Evolutionary conservation across 1,140 invertebrate genomes (phyloP), one percentile per base, ranked within the genome.

Genomic region (Microplitis demolitor): DNA sequence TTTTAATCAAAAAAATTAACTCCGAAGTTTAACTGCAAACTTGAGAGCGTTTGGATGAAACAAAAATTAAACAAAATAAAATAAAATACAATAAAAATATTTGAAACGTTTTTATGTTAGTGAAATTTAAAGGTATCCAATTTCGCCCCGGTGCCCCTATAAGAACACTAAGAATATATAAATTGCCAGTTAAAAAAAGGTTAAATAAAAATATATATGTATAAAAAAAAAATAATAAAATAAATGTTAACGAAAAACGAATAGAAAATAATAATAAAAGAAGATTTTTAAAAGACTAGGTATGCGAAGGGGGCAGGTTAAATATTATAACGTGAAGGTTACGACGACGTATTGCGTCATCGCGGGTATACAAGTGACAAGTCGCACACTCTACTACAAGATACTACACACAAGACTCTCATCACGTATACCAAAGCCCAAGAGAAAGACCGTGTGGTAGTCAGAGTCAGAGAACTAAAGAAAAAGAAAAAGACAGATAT

Each of bases 271-370:
- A 39, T 13, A 63, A 14, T n/a, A 63, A 63, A 63, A 39, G n/a
- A 9, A 39, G 16, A 24, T 34, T 60, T 13, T 33, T 37, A 39
- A 3, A 37, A 16, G 13, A 63, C 11, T 24, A 63, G 35, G 8
- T 13, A 63, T 35, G 61, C 24, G 3, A 63, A 39, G 64, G 14
- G 60, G 53, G 58, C 66, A 51, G 16, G 60, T 45, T 62, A 56
- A 73, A 69, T 61, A 69, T 73, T 69, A 73, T 69, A 63, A 69
- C 62, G 60, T 64, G 73, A 74, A 74, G 73, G 73, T 74, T 74
- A 74, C 64, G 69, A 74, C 69, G 69, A 66, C 8, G 62, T 39
- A 39, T 74, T 74, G 64, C 73, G 69, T 74, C 73, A 74, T 66
- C 54, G 9, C 14, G 50, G 11, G 11, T 64, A 69, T 37, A 64